These are phyloP conservation scores for Pampus argenteus DNA, from an alignment of 2,797 vertebrate genomes.

Conservation along the genomic window DNA sequence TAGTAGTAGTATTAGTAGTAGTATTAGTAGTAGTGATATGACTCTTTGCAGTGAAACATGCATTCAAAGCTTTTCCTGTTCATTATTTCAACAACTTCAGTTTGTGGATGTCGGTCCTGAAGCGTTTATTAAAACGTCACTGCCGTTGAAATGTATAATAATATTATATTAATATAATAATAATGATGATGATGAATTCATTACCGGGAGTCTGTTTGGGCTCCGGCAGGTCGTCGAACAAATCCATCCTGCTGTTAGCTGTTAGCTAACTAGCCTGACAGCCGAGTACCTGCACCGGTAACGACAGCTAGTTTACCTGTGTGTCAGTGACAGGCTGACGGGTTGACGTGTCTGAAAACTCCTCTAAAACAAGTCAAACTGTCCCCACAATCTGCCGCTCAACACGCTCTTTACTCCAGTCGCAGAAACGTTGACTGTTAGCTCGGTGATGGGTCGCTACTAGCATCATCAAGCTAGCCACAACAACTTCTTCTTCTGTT, in stretches of 20 bases:
- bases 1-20: no score
- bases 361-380: neutral
- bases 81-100: no score
- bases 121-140: no score
- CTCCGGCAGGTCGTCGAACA: constrained; percentile 81
- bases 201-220: constrained; percentile 72
- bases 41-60: no score
- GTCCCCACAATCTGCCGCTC: accelerated
- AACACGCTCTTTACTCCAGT: neutral
- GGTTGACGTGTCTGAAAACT: neutral
- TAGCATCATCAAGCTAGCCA: neutral
- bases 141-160: no score
- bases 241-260: constrained; percentile 66
- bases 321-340: neutral
- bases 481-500: no score
- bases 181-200: no score
- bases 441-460: accelerated
- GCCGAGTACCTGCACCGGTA: neutral
- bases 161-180: no score
- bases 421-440: accelerated
- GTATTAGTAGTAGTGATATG: no score
- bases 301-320: neutral
- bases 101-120: no score
- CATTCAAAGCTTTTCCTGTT: neutral
- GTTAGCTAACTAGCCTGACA: constrained; percentile 19